phyloP scores from a whole-genome alignment of 2,888 invertebrate genomes.

The Cistogaster globosa region DNA sequence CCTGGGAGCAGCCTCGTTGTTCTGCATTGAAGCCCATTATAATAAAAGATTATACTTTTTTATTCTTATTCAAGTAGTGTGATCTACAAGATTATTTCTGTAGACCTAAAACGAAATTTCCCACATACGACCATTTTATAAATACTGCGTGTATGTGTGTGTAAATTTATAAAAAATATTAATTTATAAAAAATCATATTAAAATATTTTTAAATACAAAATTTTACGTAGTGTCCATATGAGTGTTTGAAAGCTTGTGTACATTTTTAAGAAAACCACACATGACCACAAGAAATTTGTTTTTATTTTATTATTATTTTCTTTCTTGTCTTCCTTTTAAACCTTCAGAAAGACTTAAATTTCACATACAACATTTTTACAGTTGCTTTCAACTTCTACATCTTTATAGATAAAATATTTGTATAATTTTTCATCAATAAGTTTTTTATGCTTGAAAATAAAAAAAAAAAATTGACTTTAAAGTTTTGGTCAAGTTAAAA shows the following conservation, averaged over 20 bases:
- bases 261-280: slow-evolving; percentile 46
- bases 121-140: no score
- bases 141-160: no score
- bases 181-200: slow-evolving; percentile 67
- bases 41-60: no score
- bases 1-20: no score
- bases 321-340: slow-evolving; percentile 9
- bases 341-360: slow-evolving; percentile 44
- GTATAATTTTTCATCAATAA: slow-evolving; percentile 11
- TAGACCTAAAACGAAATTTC: no score
- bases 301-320: slow-evolving; percentile 10
- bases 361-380: slow-evolving; percentile 37
- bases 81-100: no score
- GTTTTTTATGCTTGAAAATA: slow-evolving; percentile 12
- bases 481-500: slow-evolving; percentile 76
- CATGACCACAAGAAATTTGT: slow-evolving; percentile 62
- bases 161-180: slow-evolving; percentile 16
- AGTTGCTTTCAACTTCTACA: slow-evolving; percentile 38
- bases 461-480: slow-evolving; percentile 63
- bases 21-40: no score
- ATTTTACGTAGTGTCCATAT: slow-evolving; percentile 35
- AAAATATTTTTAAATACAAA: slow-evolving; percentile 30
- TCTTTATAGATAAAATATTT: slow-evolving; percentile 23
- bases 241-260: background rate
- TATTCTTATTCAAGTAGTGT: no score